A percentile compares a stretch with the other conserved stretches of the same genome.
These are phyloP conservation scores for Orientallactaga bullata DNA, from an alignment of 2,113 vertebrate genomes.

Conservation along the genomic window DNA sequence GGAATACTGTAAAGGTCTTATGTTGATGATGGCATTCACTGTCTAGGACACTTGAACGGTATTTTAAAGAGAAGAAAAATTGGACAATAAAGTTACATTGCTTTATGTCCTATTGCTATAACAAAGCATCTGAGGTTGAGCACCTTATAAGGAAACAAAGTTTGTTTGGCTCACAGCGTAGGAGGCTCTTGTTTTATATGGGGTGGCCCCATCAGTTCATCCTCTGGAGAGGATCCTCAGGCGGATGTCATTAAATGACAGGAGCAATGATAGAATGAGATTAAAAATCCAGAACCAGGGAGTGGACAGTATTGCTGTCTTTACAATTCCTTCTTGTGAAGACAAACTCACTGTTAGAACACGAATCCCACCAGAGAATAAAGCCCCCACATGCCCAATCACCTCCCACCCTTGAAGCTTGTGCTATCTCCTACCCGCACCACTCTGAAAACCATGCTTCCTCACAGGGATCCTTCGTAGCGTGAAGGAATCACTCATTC, in stretches of 20 bases:
- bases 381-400: background rate
- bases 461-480: background rate
- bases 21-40: too few relatives aligned
- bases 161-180: background rate
- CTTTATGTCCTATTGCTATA: background rate
- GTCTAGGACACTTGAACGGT: background rate
- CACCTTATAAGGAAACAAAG: background rate
- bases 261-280: background rate
- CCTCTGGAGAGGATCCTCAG: background rate
- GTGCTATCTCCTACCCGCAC: background rate
- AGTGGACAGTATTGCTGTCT: background rate
- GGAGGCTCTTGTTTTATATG: background rate
- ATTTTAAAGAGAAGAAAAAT: conserved; percentile 38
- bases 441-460: background rate
- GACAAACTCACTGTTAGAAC: background rate
- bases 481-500: background rate
- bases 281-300: background rate
- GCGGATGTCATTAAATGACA: too few relatives aligned
- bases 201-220: background rate
- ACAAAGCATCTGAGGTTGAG: background rate
- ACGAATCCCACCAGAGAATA: background rate
- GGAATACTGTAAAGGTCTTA: too few relatives aligned
- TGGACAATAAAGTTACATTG: background rate
- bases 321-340: background rate
- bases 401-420: background rate